Percentiles rank a stretch among this genome's conserved stretches.
phyloP scores from a whole-genome alignment of 2,888 invertebrate species.

The Dryomyza anilis region DNA sequence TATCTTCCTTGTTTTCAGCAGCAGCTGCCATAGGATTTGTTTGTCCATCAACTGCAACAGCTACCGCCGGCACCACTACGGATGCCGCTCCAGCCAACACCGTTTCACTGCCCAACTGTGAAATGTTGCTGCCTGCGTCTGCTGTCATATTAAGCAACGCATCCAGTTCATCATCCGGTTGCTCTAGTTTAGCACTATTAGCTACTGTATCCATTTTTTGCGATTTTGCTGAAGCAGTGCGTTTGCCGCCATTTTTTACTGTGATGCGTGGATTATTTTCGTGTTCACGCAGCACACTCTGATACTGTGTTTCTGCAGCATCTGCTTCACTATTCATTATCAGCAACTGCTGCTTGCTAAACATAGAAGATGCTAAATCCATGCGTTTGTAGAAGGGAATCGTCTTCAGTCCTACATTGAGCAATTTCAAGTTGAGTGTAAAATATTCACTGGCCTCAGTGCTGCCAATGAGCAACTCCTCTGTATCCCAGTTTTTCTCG shows the following conservation, averaged over 20 bases:
- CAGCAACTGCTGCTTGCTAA: slow-evolving; percentile 55
- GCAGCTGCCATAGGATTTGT: slow-evolving; percentile 27
- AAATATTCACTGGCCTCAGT: slow-evolving; percentile 58
- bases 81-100: slow-evolving; percentile 14
- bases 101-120: slow-evolving; percentile 24
- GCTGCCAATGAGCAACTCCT: slow-evolving; percentile 51
- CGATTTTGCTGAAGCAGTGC: slow-evolving; percentile 36
- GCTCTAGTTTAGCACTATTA: not conserved
- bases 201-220: slow-evolving; percentile 18
- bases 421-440: slow-evolving; percentile 57
- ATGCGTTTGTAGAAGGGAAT: slow-evolving; percentile 62
- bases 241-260: slow-evolving; percentile 34
- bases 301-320: slow-evolving; percentile 48
- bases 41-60: not conserved
- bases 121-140: slow-evolving; percentile 36
- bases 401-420: slow-evolving; percentile 60
- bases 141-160: slow-evolving; percentile 51
- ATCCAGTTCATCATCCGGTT: slow-evolving; percentile 51
- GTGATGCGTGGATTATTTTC: slow-evolving; percentile 40
- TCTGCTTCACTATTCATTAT: slow-evolving; percentile 54
- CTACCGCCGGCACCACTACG: not conserved
- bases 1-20: slow-evolving; percentile 45
- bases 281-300: slow-evolving; percentile 45
- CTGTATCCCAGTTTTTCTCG: slow-evolving; percentile 61
- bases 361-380: slow-evolving; percentile 56